Evolutionary conservation across 2,888 invertebrate species (phyloP).

Genomic region (Drosophila hawaiiensis): DNA sequence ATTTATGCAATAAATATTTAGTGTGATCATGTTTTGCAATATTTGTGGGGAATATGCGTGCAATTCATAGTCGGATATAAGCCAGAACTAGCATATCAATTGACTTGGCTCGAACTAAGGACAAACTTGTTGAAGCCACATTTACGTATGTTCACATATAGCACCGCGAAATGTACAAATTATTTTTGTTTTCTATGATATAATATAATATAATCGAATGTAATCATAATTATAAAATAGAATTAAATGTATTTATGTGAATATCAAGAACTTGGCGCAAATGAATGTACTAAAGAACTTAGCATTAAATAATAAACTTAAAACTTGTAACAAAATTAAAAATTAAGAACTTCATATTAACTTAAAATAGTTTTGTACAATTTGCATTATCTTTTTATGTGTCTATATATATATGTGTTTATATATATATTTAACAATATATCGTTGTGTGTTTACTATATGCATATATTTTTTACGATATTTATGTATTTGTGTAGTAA

Average conservation of each 20-base stretch:
- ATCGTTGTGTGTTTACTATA: constrained; percentile 63
- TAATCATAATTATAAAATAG: constrained; percentile 29
- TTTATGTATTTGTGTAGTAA: constrained; percentile 49
- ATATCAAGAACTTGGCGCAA: constrained; percentile 39
- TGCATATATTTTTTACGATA: constrained; percentile 40
- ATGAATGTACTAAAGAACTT: constrained; percentile 46
- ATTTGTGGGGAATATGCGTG: constrained; percentile 56
- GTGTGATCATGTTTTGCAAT: constrained; percentile 39
- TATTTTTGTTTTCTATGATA: constrained; percentile 41
- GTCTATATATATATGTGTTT: constrained; percentile 25
- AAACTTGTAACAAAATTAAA: constrained; percentile 65
- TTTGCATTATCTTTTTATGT: constrained; percentile 56
- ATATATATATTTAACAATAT: constrained; percentile 65
- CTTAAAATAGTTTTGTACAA: constrained; percentile 75
- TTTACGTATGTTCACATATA: constrained; percentile 71
- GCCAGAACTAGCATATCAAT: constrained; percentile 51
- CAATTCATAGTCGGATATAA: constrained; percentile 54
- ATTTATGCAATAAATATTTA: constrained; percentile 68
- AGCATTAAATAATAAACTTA: constrained; percentile 63
- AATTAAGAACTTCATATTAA: constrained; percentile 46
- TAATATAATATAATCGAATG: constrained; percentile 18
- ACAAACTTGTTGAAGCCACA: constrained; percentile 41
- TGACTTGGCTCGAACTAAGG: constrained; percentile 54
- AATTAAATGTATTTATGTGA: constrained; percentile 15
- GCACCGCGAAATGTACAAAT: constrained; percentile 79